Evolutionary conservation across 2,797 vertebrate genomes (phyloP).

Genomic region (Pseudochaenichthys georgianus): DNA sequence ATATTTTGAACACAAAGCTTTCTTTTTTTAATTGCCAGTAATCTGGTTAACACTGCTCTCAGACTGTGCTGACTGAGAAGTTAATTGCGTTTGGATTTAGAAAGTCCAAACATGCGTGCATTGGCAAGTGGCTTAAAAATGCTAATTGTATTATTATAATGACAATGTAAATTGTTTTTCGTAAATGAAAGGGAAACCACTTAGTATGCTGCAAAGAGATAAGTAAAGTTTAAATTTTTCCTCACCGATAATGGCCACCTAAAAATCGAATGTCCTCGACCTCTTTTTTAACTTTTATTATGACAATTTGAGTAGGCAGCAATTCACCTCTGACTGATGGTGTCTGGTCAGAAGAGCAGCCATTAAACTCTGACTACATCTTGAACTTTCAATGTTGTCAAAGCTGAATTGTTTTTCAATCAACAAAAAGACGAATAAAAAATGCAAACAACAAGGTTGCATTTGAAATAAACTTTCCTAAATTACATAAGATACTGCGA

Average conservation of each 20-base stretch:
- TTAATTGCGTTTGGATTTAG: conserved; percentile 69
- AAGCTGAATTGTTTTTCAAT: neutral
- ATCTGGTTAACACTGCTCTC: conserved; percentile 62
- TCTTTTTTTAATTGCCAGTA: conserved; percentile 62
- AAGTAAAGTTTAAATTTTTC: conserved; percentile 52
- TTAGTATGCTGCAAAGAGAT: conserved; percentile 40
- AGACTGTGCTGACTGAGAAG: conserved; percentile 53
- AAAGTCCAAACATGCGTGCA: conserved; percentile 60
- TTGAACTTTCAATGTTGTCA: conserved; percentile 33
- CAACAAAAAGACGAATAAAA: neutral
- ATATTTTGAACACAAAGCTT: conserved; percentile 34
- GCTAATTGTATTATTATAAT: conserved; percentile 70
- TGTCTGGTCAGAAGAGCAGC: neutral
- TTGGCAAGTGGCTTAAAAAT: conserved; percentile 53
- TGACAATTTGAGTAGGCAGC: conserved; percentile 46
- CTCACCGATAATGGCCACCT: conserved; percentile 25
- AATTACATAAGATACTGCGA: neutral
- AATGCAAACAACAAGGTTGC: neutral
- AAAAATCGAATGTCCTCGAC: conserved; percentile 56
- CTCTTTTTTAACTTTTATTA: conserved; percentile 53
- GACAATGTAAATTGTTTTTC: conserved; percentile 54
- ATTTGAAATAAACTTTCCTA: neutral
- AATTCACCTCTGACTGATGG: conserved; percentile 43
- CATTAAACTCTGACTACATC: conserved; percentile 26
- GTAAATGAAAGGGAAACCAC: conserved; percentile 39